phyloP scores from a whole-genome alignment of 1,140 invertebrate genomes.

The Diprion similis region DNA sequence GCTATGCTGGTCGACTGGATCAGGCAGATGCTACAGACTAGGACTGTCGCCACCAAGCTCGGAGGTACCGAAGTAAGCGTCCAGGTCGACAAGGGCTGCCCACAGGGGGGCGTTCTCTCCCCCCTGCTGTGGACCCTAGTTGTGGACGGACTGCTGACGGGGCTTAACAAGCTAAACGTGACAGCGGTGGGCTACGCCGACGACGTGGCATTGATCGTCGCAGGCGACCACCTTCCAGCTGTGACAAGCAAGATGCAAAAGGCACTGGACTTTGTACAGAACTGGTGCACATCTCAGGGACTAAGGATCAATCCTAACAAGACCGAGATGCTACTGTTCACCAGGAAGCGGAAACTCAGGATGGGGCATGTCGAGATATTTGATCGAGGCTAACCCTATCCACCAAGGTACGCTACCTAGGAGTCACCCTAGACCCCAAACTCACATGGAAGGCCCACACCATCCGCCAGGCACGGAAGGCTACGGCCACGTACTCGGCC shows the following conservation, averaged over 20 bases:
- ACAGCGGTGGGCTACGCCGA: background rate
- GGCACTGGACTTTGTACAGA: too few species aligned
- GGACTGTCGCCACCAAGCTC: constrained; percentile 1
- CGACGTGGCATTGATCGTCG: too few species aligned
- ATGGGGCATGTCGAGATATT: too few species aligned
- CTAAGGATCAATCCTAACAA: too few species aligned
- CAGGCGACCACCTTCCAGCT: too few species aligned
- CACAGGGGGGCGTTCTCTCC: background rate
- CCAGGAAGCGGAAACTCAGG: too few species aligned
- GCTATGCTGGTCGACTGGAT: constrained; percentile 14
- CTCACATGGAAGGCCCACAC: constrained; percentile 14
- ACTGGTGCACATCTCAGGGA: too few species aligned
- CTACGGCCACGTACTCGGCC: constrained; percentile 14
- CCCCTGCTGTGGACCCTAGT: background rate
- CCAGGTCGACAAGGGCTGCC: background rate
- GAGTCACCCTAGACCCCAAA: constrained; percentile 14
- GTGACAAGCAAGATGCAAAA: too few species aligned
- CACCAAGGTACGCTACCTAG: background rate
- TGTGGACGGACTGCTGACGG: background rate
- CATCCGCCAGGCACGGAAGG: background rate
- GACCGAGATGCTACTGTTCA: too few species aligned
- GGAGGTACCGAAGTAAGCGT: background rate
- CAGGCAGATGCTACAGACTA: constrained; percentile 6
- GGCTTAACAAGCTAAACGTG: background rate
- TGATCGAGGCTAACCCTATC: too few species aligned